phyloP scores from a whole-genome alignment of 92 coral and sea anemone species.

The Anthopleura xanthogrammica region DNA sequence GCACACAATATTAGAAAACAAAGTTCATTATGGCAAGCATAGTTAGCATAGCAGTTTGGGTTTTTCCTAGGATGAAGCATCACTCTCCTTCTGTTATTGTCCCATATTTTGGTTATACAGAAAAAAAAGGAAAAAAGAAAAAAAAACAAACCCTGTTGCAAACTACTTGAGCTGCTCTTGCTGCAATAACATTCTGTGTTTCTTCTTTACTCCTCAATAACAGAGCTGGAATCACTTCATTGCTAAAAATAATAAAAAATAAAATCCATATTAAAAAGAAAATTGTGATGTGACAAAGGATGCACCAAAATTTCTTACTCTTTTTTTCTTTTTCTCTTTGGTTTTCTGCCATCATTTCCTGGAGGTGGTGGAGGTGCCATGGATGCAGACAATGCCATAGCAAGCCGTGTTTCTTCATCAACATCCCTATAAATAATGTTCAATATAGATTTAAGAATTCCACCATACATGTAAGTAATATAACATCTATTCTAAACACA shows the following conservation, averaged over 20 bases:
- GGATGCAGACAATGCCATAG: slow-evolving; percentile 97
- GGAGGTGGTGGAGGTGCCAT: slow-evolving; percentile 65
- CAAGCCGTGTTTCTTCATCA: slow-evolving; percentile 93
- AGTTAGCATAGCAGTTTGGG: no score
- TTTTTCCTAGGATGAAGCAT: no score
- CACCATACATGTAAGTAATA: not conserved
- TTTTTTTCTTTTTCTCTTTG: slow-evolving; percentile 53
- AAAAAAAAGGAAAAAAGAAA: not conserved
- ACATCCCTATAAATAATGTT: slow-evolving; percentile 43
- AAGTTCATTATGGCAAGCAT: no score
- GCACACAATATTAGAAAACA: slow-evolving; percentile 8
- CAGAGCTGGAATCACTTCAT: slow-evolving; percentile 81
- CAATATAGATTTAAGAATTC: not conserved
- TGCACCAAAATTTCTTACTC: slow-evolving; percentile 35
- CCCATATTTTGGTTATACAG: no score
- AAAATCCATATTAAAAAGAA: not conserved
- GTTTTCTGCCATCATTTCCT: slow-evolving; percentile 12
- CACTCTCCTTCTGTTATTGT: no score
- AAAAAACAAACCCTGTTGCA: slow-evolving; percentile 57
- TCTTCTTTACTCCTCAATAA: slow-evolving; percentile 81
- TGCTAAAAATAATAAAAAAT: slow-evolving; percentile 20
- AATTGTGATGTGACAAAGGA: no score
- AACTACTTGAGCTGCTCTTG: slow-evolving; percentile 90
- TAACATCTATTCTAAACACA: no score
- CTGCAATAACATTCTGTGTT: slow-evolving; percentile 74